Evolutionary conservation across 1,140 invertebrate species (phyloP), one percentile per base, ranked within the genome.

Genomic region (Trichonephila clavata): DNA sequence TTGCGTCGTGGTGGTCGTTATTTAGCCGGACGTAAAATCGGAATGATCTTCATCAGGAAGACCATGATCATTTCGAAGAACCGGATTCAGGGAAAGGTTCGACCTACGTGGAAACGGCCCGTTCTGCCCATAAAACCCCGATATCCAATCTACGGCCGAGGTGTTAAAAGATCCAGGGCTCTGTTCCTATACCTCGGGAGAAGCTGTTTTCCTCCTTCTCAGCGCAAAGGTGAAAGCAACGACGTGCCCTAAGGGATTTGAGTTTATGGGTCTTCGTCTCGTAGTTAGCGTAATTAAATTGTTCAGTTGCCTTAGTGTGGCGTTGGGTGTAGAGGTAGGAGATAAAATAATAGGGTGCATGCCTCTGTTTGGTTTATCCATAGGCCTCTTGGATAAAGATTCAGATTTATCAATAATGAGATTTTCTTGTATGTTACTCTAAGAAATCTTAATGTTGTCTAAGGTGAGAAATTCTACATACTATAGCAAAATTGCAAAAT

Each of bases 271-370:
- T 80, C 57, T 90, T 77, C 68, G 88, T 57, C 88, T 68, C 50
- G 88, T 90, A 90, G 88, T 90, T 90, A 90, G 88, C 88, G 88
- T 90, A 90, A 90, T 90, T 90, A 90, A 90, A 90, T 90, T 90
- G 88, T 57, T 88, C 63, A 63, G 32, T 68, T 24, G 88, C 88
- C 57, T 39, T 43, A 39, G 43, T n/a, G 5, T 68, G 39, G 39
- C 4, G 32, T 20, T 83, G 39, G 32, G 16, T 57, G 20, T 13
- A 39, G 32, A 21, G 14, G 84, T 60, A 27, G 21, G 13, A 77
- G 71, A 77, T 77, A 77, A 77, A 77, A 77, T 77, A 77, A 57
- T 57, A 86, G 27, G 60, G 32, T 61, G 24, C 21, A n/a, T 21
- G 60, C 27, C 1, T 60, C 14, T 27, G n/a, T 16, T 86, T 61